phyloP scores from a whole-genome alignment of 1,140 invertebrate species.

The Drosophila pandora region DNA sequence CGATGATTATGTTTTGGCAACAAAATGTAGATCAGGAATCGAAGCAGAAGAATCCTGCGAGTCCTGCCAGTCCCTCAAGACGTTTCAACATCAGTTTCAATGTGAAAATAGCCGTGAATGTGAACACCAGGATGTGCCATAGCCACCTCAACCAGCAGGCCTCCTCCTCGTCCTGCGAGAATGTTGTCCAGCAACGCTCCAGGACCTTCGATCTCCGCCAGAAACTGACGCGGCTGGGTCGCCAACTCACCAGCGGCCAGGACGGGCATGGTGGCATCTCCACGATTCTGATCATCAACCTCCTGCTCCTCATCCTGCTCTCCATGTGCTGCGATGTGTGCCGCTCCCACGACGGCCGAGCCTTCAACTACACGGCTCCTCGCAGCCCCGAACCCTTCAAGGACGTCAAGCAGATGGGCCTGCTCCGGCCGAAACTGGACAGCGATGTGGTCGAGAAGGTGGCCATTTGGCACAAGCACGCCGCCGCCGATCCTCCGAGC shows the following conservation, averaged over 20 bases:
- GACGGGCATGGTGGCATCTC: slow-evolving; percentile 52
- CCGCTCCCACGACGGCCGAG: slow-evolving; percentile 36
- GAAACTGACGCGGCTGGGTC: slow-evolving; percentile 41
- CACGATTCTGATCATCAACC: slow-evolving; percentile 51
- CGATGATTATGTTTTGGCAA: slow-evolving; percentile 66
- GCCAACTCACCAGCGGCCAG: slow-evolving; percentile 31
- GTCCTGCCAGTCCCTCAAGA: slow-evolving; percentile 7
- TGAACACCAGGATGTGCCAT: slow-evolving; percentile 61
- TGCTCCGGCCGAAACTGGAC: slow-evolving; percentile 57
- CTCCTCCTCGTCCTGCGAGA: neutral
- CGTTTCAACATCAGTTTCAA: slow-evolving; percentile 70
- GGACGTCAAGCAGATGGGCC: slow-evolving; percentile 18
- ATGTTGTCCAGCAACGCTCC: slow-evolving; percentile 19
- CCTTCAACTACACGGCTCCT: slow-evolving; percentile 17
- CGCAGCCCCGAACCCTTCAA: slow-evolving; percentile 9
- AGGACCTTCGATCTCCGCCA: slow-evolving; percentile 36
- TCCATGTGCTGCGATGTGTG: slow-evolving; percentile 71
- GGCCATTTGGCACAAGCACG: slow-evolving; percentile 67
- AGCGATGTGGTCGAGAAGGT: slow-evolving; percentile 74
- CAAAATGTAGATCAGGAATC: slow-evolving; percentile 53
- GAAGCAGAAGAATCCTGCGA: slow-evolving; percentile 6
- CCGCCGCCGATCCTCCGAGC: slow-evolving; percentile 58
- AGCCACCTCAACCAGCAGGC: slow-evolving; percentile 39
- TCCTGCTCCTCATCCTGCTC: slow-evolving; percentile 56
- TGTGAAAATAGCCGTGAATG: slow-evolving; percentile 74